Evolutionary conservation across 2,888 invertebrate genomes (phyloP).

Genomic region (Drosophila pseudotakahashii): DNA sequence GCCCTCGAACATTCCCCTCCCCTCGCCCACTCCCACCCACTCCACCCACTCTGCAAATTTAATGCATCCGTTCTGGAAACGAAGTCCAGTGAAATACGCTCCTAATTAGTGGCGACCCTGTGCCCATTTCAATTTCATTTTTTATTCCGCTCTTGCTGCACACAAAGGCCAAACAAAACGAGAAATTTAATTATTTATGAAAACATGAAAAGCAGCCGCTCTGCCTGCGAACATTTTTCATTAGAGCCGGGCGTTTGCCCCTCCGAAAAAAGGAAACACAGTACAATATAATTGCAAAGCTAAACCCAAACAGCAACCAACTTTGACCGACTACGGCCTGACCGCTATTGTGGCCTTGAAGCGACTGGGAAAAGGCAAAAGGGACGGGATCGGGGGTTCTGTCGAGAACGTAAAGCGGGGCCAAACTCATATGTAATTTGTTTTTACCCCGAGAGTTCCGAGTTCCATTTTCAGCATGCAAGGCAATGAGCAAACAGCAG

Average conservation of each 20-base stretch:
- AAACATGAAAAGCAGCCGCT: slow-evolving; percentile 59
- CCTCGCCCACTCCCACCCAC: background rate
- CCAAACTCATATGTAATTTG: slow-evolving; percentile 65
- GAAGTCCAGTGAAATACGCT: slow-evolving; percentile 45
- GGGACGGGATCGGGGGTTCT: background rate
- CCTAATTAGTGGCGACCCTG: slow-evolving; percentile 72
- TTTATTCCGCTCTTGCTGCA: slow-evolving; percentile 7
- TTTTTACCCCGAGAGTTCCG: slow-evolving; percentile 53
- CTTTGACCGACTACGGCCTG: slow-evolving; percentile 58
- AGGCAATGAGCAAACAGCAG: slow-evolving; percentile 51
- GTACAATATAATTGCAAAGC: slow-evolving; percentile 70
- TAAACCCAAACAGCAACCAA: slow-evolving; percentile 48
- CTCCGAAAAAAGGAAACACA: slow-evolving; percentile 36
- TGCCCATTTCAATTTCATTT: slow-evolving; percentile 45
- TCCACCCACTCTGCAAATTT: slow-evolving; percentile 55
- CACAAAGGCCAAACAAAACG: slow-evolving; percentile 40
- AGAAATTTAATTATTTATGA: slow-evolving; percentile 75
- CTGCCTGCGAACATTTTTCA: slow-evolving; percentile 62
- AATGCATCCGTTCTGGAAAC: slow-evolving; percentile 53
- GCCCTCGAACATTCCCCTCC: slow-evolving; percentile 6
- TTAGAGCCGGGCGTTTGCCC: slow-evolving; percentile 60
- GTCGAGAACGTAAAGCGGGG: background rate
- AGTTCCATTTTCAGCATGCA: slow-evolving; percentile 68
- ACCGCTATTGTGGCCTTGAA: slow-evolving; percentile 66
- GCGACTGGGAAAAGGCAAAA: slow-evolving; percentile 22